These are phyloP conservation scores for Melanerpes aurifrons DNA, from an alignment of 2,113 vertebrate species.

Conservation along the genomic window DNA sequence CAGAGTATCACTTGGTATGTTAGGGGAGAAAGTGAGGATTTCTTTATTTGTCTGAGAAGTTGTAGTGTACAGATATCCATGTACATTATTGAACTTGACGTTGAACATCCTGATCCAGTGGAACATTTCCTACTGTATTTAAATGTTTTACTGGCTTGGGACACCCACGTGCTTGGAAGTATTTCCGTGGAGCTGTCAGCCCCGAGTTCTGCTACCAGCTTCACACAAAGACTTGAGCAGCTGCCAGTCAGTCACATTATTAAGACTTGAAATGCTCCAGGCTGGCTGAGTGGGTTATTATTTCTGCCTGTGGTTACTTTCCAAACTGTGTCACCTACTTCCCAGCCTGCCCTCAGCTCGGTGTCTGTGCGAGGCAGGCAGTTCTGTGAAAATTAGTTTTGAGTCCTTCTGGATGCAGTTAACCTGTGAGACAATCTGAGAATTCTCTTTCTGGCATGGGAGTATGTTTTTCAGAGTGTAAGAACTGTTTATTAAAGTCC, in stretches of 20 bases:
- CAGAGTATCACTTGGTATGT: not conserved
- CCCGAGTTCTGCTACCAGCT: not conserved
- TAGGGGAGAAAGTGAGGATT: not conserved
- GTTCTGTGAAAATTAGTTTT: not conserved
- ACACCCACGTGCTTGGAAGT: not conserved
- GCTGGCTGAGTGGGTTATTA: not conserved
- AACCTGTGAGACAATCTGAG: not conserved
- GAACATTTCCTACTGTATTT: not conserved
- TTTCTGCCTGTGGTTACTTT: not conserved
- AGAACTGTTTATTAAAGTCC: conserved; percentile 12
- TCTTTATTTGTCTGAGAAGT: not conserved
- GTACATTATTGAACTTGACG: not conserved
- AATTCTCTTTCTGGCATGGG: not conserved
- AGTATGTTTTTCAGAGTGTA: not conserved
- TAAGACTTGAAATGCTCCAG: not conserved
- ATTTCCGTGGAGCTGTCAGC: not conserved
- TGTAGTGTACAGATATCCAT: not conserved
- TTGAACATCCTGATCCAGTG: not conserved
- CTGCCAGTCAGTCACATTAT: not conserved
- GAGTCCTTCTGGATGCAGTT: not conserved
- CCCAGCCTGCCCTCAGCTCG: not conserved
- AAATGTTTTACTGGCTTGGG: not conserved
- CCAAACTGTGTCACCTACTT: conserved; percentile 18
- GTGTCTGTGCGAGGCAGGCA: not conserved
- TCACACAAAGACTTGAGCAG: not conserved